Evolutionary conservation across 2,888 invertebrate species (phyloP), one percentile per base, ranked within the genome.

Genomic region (Lacanobia oleracea): DNA sequence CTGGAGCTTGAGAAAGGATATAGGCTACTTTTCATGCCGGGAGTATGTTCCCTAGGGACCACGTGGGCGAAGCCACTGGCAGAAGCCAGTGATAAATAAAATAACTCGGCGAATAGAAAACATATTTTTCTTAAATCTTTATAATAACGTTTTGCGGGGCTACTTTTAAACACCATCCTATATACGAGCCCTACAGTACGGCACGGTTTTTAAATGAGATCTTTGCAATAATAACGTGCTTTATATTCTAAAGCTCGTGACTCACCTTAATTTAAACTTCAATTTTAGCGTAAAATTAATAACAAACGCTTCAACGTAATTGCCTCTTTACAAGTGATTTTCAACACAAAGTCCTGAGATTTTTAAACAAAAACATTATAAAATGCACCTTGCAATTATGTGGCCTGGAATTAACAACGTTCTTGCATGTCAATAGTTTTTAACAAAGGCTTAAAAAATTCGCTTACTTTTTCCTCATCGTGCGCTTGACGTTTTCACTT

Each of bases 371-470:
- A 73, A 77, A 75, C 64, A 45, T 65, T 61, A 61, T 69, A 77
- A 84, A 83, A 83, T 85, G 74, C 68, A 74, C 57, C 27, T 67
- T 65, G 59, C 64, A 70, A 80, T 85, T 78, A 73, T 68, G 50
- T 21, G 51, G 53, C 33, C 64, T 50, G 51, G 51, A 80, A 83
- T 82, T 83, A 82, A 86, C 79, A 83, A 61, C 60, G 70, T 75
- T 88, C 84, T 90, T 79, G 89, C 90, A 88, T 88, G 87, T 84
- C 84, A 68, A 82, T 84, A 72, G 85, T 85, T 87, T 86, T 85
- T 70, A 85, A 88, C 85, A 87, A 85, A 84, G 86, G 82, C 75
- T 86, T 81, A 67, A 53, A 21, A 74, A 67, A 69, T 77, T 78
- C 77, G 72, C 70, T 57, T 67, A 74, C 66, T 78, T 83, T 82